Base-by-base conservation (phyloP, 2,888 invertebrate genomes). In the Antheraea yamamai region DNA sequence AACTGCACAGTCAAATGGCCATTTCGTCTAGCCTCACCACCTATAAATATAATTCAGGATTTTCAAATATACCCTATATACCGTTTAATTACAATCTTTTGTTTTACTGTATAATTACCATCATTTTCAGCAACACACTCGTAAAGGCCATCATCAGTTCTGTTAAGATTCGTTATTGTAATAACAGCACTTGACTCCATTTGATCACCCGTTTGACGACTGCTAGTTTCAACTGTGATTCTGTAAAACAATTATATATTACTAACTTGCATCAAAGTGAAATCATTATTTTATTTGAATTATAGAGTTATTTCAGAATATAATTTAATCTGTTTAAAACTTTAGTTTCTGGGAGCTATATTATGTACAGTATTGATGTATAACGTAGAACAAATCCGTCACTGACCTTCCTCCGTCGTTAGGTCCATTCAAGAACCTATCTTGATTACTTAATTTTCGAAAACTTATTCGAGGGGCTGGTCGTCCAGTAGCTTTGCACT, bases 1-100 rank as follows among this genome's bases (percentile, higher is more conserved):
- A 97, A 98, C 85, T 98, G 97, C 4, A 98, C 97, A 0, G 97
- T 96, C 74, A 98, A 94, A 86, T 98, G 98, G 0, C 98, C 98
- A 82, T 97, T 98, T 85, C 96, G 97, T 79, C 96, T 96, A 2
- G 96, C 96, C 75, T 95, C 95, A 20, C 97, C 98, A 39, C 97
- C 95, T 95, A 75, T 12, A 73, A 72, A 74, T 75, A 73, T 30
- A 64, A 75, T 64, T 23, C 61, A 30, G 39, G 35, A n/a, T 76
- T 58, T 75, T n/a, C 72, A 75, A 52, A 74, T 47, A 51, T 66
- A 30, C 14, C 61, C 0, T 64, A 3, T 47, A 52, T 51, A 23
- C 12, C 55, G 23, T 58, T 70, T 8, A 39, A 39, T 26, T 58
- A 35, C 26, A 55, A 75, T 55, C 51, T 58, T 66, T 30, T 74